Base-by-base conservation (phyloP, 2,113 vertebrate genomes). In the Pelusios castaneus region DNA sequence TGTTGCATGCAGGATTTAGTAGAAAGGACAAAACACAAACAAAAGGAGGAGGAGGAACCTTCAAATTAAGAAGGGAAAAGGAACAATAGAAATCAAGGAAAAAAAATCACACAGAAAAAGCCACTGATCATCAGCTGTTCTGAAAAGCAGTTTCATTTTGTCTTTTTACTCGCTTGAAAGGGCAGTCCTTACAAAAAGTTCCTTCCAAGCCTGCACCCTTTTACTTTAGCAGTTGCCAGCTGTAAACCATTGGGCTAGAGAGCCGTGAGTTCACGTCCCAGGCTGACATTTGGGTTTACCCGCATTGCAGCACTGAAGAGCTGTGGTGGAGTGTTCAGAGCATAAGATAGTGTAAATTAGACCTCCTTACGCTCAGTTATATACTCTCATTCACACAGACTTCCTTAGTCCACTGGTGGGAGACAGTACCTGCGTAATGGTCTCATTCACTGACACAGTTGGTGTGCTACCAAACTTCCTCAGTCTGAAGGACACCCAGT, bases 381-480 rank as follows among this genome's bases (percentile, higher is more conserved):
- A 63, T 16, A 80, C n/a, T n/a, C 85, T 85, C 78, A 87, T 79
- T 85, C 29, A 17, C 12, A 19, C 2, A 0, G 29, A 12, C 22
- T 83, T 91, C 51, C 54, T 77, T 19, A 22, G 1, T 87, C 85
- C 60, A 27, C 21, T 70, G 70, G 52, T 43, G 93, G 90, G 14
- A 34, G 58, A 34, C 80, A 47, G n/a, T n/a, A n/a, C n/a, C 4
- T n/a, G 34, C 12, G 5, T 21, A 90, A 34, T 3, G 10, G 43
- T 67, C 47, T 19, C 73, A 9, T 38, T 90, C 43, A 19, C 22
- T 10, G 5, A 41, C 6, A 11, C 86, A 49, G 80, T 79, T 85
- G 54, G 49, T 85, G 3, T 0, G 0, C 34, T 41, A 89, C 77
- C 43, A 87, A 82, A 1, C 0, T 47, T 85, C 19, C 55, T 49